Base-by-base conservation (phyloP, 2,888 invertebrate species). In the Hermaeophaga mercurialis region DNA sequence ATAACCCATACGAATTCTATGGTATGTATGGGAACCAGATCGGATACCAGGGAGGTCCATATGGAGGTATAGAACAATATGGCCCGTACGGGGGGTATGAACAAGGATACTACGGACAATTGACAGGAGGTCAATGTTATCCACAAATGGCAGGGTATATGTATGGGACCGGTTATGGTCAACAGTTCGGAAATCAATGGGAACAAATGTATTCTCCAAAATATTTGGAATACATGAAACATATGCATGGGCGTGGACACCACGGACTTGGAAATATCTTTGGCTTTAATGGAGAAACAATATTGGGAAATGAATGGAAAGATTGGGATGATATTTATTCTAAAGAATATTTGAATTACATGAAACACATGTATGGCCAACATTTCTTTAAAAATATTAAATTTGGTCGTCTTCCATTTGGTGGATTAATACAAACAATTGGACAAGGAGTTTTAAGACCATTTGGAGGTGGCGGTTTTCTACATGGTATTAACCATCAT, bases 241-340 rank as follows among this genome's bases (percentile, higher is more conserved):
- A 7, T 8, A 9, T 17, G 8, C 36, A 9, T 5, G 7, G 17
- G 2, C 33, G 14, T 2, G 12, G 14, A 5, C 5, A 17, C 3
- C 1, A 36, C 1, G 17, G 9, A 8, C 6, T 15, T 17, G 15
- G 8, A 36, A 1, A 36, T 5, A 36, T 9, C 17, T 7, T 6
- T 9, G 36, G 36, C 2, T 15, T 36, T 4, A 36, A 36, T 36
- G 36, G 36, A 8, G 36, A 36, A 36, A 36, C 1, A 6, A 15
- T 36, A 2, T 36, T 22, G 7, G 46, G 46, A 6, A 33, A 12
- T 22, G 22, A 46, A 33, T 22, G 19, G 46, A 12, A 12, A 12
- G 19, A 33, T 22, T 33, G 18, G 18, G n/a, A 18, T 11, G 18
- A 46, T 12, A 34, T 46, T 19, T 46, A 46, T 12, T 11, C 33